Evolutionary conservation across 2,797 vertebrate genomes (phyloP), one percentile per base, ranked within the genome.

Genomic region (Pachyuromys duprasi): DNA sequence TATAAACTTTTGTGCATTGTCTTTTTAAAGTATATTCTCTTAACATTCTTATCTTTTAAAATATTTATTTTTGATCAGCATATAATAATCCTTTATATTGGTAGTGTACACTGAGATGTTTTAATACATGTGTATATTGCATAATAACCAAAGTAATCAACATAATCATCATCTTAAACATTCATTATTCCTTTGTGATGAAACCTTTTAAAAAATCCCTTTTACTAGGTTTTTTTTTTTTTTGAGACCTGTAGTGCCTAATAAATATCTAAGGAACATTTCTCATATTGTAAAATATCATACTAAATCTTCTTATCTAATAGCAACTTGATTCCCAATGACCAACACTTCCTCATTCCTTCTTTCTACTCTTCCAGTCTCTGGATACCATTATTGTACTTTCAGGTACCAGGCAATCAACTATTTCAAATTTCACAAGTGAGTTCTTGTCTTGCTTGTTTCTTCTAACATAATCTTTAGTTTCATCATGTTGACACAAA

Each of bases 1-100:
- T 84, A 78, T 80, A 63, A 90, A 84, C 17, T 90, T 22, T 95
- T 89, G 17, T 74, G 24, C 86, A 63, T 62, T 93, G 31, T 86
- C 26, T 62, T 36, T 22, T 79, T 31, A 86, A 57, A 70, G 57
- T 69, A 39, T 86, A 24, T 89, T 86, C 65, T 80, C 33, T 9
- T 92, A 89, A 92, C 74, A 63, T 79, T 22, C 11, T 11, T 78
- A 0, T 72, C 31, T 89, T 82, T 57, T 55, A 72, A 26, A 24
- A 15, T 28, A 45, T 45, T 79, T 33, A 93, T 62, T 93, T 80
- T 74, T 88, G 31, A 63, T 15, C 28, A 18, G 20, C n/a, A 72
- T 1, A 33, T 81, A 93, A 81, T 39, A 75, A 62, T 80, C 5
- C 39, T 65, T 79, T 26, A 62, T 62, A 62, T 87, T 70, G 79